Evolutionary conservation across 2,113 vertebrate species (phyloP).

Genomic region (Ophthalmotilapia sp.): DNA sequence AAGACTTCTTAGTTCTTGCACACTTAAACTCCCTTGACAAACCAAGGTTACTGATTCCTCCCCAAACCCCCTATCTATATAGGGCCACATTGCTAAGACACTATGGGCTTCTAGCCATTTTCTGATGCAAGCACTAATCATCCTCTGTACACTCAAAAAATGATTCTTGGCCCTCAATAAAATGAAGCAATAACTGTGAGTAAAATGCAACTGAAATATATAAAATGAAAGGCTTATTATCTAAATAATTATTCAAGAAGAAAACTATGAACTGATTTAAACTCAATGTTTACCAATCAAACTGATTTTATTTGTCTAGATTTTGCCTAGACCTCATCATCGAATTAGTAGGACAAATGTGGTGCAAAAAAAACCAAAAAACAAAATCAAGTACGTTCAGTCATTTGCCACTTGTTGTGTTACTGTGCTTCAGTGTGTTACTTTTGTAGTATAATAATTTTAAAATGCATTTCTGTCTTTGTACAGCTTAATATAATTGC

Average conservation of each 20-base stretch:
- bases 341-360: background rate
- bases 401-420: background rate
- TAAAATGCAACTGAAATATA: background rate
- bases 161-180: background rate
- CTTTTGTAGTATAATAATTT: background rate
- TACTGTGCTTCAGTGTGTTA: background rate
- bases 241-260: background rate
- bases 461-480: background rate
- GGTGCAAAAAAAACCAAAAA: background rate
- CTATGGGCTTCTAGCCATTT: background rate
- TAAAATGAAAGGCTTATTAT: background rate
- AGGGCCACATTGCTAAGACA: background rate
- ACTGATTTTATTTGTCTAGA: background rate
- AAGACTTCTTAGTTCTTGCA: background rate
- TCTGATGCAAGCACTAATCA: background rate
- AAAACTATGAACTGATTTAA: background rate
- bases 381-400: background rate
- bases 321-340: background rate
- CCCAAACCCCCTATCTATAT: background rate
- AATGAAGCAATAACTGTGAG: background rate
- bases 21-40: background rate
- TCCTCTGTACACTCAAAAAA: background rate
- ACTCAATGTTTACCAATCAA: background rate
- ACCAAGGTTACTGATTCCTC: background rate
- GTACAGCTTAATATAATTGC: background rate